A percentile compares a stretch with the other conserved stretches of the same genome.
Conservation (phyloP, 2,113 vertebrate species). For the Lepus timidus region DNA sequence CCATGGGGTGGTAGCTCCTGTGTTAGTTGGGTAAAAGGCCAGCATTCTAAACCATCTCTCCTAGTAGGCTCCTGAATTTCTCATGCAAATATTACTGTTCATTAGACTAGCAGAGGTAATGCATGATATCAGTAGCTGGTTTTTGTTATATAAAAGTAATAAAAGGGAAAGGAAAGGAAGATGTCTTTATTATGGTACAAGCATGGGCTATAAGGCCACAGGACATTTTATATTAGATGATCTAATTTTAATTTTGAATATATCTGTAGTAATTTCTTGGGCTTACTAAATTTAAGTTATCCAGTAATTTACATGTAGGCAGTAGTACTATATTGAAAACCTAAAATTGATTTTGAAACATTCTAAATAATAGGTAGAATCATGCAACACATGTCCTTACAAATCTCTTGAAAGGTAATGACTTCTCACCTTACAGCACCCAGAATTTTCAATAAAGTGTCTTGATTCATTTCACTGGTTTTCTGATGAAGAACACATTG, state of each 20-base stretch:
- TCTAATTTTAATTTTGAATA: background rate
- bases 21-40: too few relatives aligned
- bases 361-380: background rate
- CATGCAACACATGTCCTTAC: background rate
- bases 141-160: too few relatives aligned
- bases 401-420: background rate
- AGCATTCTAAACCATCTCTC: too few relatives aligned
- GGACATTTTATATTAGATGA: background rate
- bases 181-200: too few relatives aligned
- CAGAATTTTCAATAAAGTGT: background rate
- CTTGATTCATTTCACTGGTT: background rate
- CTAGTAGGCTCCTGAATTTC: too few relatives aligned
- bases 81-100: too few relatives aligned
- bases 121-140: too few relatives aligned
- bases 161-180: too few relatives aligned
- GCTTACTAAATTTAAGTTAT: background rate
- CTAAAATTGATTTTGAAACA: background rate
- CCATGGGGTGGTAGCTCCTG: too few relatives aligned
- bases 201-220: background rate
- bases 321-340: background rate
- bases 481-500: background rate
- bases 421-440: background rate
- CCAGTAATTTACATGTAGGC: background rate
- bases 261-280: background rate
- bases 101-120: too few relatives aligned